Evolutionary conservation across 2,888 invertebrate genomes (phyloP), one percentile per base, ranked within the genome.

Genomic region (Lobophora halterata): DNA sequence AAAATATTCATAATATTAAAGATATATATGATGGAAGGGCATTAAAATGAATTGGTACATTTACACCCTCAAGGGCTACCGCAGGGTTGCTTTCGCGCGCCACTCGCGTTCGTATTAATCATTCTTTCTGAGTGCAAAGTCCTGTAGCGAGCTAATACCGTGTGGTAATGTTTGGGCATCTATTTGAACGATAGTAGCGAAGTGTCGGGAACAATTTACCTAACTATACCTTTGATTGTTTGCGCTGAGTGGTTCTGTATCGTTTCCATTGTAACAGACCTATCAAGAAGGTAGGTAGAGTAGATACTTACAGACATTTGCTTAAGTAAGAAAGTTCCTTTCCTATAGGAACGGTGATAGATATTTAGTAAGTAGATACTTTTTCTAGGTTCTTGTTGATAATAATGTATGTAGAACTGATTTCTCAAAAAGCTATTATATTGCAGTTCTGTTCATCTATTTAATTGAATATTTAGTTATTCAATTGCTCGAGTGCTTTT

Each of bases 61-160:
- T 66, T 62, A 61, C 57, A 54, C 59, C 54, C 52, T 61, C 49
- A 10, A 8, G 23, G 25, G 39, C 8, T 38, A 39, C 32, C 30
- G 45, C 10, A 37, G 27, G 50, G 47, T 58, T 52, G 53, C 54
- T 52, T 55, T 52, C 59, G 61, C 65, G 53, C 51, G 54, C 56
- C 52, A 52, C 59, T 61, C 65, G 53, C 51, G 54, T 55, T 53
- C 58, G 59, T 70, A 76, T 81, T 80, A 77, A 80, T 79, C 80
- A 78, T 75, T 71, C 64, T 69, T 69, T 63, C 63, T 71, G 69
- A 85, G 83, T 83, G 83, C 77, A 52, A 71, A 83, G 64, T 69
- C 71, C 53, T 83, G 83, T 85, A 58, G 60, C 52, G 32, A 37
- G 52, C 58, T 61, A 53, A 42, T 52, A 46, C 19, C 19, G 26